Percentiles rank a stretch among this genome's conserved stretches.
Evolutionary conservation across 2,797 vertebrate genomes (phyloP).

Genomic region (Rhyacichthys aspro): DNA sequence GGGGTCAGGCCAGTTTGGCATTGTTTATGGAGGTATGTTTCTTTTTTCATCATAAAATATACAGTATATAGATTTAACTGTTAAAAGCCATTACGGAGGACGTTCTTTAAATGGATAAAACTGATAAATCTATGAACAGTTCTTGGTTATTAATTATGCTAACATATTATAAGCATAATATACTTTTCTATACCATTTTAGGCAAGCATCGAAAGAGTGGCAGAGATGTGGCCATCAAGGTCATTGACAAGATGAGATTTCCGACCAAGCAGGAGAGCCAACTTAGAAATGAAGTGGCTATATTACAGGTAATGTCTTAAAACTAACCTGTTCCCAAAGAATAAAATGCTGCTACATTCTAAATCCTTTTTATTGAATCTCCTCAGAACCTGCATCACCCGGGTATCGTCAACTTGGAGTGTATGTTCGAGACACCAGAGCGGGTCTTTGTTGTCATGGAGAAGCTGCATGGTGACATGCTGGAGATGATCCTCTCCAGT

Average conservation of each 20-base stretch:
- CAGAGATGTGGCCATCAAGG: constrained; percentile 97
- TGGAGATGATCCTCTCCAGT: constrained; percentile 98
- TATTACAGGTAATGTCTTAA: constrained; percentile 88
- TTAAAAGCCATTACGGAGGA: no score
- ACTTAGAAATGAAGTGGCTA: constrained; percentile 96
- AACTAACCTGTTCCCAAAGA: not conserved
- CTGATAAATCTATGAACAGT: not conserved
- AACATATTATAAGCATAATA: not conserved
- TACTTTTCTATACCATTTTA: constrained; percentile 42
- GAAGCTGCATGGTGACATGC: constrained; percentile 98
- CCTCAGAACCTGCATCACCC: constrained; percentile 95
- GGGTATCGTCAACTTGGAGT: constrained; percentile 97
- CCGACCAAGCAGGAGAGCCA: constrained; percentile 99
- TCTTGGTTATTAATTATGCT: no score
- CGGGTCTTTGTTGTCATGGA: constrained; percentile 98
- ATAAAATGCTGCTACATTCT: not conserved
- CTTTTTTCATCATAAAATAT: not conserved
- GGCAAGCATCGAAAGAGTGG: constrained; percentile 97
- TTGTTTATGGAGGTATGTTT: constrained; percentile 93
- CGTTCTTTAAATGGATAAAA: no score
- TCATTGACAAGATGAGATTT: constrained; percentile 99
- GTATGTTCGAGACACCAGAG: constrained; percentile 98
- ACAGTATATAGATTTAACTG: no score
- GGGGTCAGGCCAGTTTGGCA: constrained; percentile 97
- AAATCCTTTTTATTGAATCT: not conserved